phyloP scores from a whole-genome alignment of 1,140 invertebrate genomes.

The Samia ricini region DNA sequence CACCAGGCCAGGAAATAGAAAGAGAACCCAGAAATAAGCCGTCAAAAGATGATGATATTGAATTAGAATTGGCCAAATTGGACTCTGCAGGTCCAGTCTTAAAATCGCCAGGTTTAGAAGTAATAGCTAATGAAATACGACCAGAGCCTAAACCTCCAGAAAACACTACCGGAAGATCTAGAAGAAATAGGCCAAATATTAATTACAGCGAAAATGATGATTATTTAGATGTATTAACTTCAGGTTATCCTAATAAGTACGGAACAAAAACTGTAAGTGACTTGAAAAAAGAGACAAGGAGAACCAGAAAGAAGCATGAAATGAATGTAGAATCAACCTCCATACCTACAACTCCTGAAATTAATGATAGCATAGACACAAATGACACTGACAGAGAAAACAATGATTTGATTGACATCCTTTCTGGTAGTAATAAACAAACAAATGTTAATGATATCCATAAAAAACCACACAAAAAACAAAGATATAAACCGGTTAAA shows the following conservation, averaged over 20 bases:
- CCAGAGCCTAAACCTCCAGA: slow-evolving; percentile 70
- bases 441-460: slow-evolving; percentile 31
- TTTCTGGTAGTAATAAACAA: slow-evolving; percentile 43
- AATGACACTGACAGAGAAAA: slow-evolving; percentile 49
- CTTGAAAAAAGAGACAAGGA: slow-evolving; percentile 59
- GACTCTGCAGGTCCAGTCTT: slow-evolving; percentile 45
- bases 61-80: slow-evolving; percentile 58
- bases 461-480: slow-evolving; percentile 59
- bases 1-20: slow-evolving; percentile 50
- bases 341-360: slow-evolving; percentile 32
- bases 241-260: slow-evolving; percentile 43
- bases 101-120: slow-evolving; percentile 50
- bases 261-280: slow-evolving; percentile 59
- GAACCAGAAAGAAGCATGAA: slow-evolving; percentile 55
- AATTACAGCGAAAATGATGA: slow-evolving; percentile 78
- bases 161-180: slow-evolving; percentile 54
- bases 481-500: slow-evolving; percentile 57
- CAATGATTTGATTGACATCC: slow-evolving; percentile 57
- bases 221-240: slow-evolving; percentile 58
- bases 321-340: slow-evolving; percentile 21
- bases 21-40: slow-evolving; percentile 43
- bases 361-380: slow-evolving; percentile 33
- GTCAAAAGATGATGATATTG: slow-evolving; percentile 50
- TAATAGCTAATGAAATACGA: slow-evolving; percentile 49
- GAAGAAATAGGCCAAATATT: slow-evolving; percentile 73